A percentile compares a stretch with the other conserved stretches of the same genome.
Conservation (phyloP, 2,888 invertebrate species). For the Leistus spinibarbis region DNA sequence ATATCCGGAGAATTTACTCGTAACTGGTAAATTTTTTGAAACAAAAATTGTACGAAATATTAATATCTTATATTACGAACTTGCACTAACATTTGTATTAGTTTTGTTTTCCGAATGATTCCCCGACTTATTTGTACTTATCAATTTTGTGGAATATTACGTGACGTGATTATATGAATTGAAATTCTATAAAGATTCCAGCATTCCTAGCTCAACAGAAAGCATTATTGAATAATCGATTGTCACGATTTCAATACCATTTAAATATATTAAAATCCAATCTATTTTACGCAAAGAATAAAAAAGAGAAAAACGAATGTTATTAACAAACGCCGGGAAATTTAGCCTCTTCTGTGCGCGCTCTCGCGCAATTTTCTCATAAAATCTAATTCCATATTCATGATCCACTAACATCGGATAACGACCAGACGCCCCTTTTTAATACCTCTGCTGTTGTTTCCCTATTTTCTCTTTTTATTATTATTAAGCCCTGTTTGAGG, state of each 20-base stretch:
- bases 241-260: background rate
- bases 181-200: no score
- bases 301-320: background rate
- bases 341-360: conserved; percentile 12
- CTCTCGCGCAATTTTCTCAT: conserved; percentile 22
- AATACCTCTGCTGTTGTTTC: background rate
- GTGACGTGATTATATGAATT: no score
- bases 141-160: no score
- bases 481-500: background rate
- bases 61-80: no score
- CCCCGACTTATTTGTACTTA: no score
- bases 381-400: conserved; percentile 35
- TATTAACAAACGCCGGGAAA: conserved; percentile 6
- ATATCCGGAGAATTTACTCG: no score
- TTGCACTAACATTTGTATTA: no score
- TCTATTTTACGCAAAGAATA: no score
- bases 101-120: no score
- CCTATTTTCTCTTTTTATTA: background rate
- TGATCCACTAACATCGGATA: background rate
- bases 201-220: background rate
- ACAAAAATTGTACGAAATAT: no score
- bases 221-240: background rate
- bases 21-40: no score
- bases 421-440: conserved; percentile 2
- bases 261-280: background rate